Conservation (phyloP, 2,113 vertebrate species). For the Vidua macroura region DNA sequence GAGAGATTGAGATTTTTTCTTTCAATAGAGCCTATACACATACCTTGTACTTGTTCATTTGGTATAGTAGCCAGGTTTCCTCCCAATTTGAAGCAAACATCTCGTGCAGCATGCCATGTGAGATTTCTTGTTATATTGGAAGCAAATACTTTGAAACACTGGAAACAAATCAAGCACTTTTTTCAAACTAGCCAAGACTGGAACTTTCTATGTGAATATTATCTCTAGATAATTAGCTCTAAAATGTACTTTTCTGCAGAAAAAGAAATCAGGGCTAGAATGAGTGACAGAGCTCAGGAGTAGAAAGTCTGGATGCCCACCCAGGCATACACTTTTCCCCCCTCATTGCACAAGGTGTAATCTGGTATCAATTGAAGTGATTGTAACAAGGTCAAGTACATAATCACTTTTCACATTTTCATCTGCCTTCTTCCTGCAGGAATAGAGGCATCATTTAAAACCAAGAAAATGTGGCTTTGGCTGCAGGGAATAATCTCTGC, state of each 20-base stretch:
- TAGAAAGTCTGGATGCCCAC: neutral
- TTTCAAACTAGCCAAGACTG: neutral
- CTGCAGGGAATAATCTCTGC: neutral
- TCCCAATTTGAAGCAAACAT: constrained; percentile 72
- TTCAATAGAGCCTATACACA: neutral
- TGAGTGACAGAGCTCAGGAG: neutral
- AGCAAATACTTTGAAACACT: constrained; percentile 87
- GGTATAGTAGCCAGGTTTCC: constrained; percentile 85
- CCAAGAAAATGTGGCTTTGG: neutral
- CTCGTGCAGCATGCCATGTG: constrained; percentile 78
- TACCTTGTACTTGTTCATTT: constrained; percentile 86
- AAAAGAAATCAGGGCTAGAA: neutral
- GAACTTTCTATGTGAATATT: neutral
- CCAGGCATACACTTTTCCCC: neutral
- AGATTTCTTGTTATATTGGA: constrained; percentile 52
- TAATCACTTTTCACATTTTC: neutral
- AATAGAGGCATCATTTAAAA: neutral
- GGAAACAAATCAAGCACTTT: neutral
- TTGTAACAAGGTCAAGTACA: neutral
- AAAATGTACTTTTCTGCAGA: neutral
- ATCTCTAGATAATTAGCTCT: neutral
- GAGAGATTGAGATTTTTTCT: neutral
- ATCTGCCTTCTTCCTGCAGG: neutral
- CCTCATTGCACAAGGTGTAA: neutral
- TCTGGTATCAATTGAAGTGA: neutral